A percentile compares a stretch with the other conserved stretches of the same genome.
These are phyloP conservation scores for Heteractis magnifica DNA, from an alignment of 92 coral and sea anemone genomes.

Conservation along the genomic window DNA sequence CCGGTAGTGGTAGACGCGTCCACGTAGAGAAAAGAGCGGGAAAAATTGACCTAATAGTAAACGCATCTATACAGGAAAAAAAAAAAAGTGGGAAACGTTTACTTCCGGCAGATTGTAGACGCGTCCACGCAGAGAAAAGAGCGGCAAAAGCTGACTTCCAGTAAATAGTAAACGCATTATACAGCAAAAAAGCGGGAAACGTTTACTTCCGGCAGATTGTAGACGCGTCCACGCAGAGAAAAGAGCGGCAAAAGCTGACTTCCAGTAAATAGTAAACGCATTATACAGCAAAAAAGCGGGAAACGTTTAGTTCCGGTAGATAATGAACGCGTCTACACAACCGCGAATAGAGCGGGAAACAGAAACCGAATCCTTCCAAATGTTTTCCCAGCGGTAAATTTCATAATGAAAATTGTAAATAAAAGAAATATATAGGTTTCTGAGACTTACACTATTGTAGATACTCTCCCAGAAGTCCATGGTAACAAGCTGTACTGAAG, in stretches of 20 bases:
- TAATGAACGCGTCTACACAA: neutral
- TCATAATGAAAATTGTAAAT: too few relatives aligned
- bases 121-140: neutral
- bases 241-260: slow-evolving; percentile 10
- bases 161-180: neutral
- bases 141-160: slow-evolving; percentile 6
- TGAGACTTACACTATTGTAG: slow-evolving; percentile 84
- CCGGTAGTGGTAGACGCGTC: neutral
- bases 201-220: neutral
- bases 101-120: neutral
- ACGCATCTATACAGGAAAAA: neutral
- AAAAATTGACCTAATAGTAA: neutral
- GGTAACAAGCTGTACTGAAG: slow-evolving; percentile 90
- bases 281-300: neutral
- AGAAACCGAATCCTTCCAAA: too few relatives aligned
- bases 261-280: neutral
- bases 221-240: neutral
- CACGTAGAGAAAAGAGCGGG: neutral
- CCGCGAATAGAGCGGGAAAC: neutral
- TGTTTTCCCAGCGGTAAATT: too few relatives aligned
- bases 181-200: neutral
- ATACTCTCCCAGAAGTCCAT: slow-evolving; percentile 98
- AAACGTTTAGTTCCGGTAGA: neutral
- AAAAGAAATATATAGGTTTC: too few relatives aligned
- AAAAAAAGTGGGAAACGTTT: neutral